Conservation (phyloP, 92 coral and sea anemone genomes). For the Pocillopora grandis region DNA sequence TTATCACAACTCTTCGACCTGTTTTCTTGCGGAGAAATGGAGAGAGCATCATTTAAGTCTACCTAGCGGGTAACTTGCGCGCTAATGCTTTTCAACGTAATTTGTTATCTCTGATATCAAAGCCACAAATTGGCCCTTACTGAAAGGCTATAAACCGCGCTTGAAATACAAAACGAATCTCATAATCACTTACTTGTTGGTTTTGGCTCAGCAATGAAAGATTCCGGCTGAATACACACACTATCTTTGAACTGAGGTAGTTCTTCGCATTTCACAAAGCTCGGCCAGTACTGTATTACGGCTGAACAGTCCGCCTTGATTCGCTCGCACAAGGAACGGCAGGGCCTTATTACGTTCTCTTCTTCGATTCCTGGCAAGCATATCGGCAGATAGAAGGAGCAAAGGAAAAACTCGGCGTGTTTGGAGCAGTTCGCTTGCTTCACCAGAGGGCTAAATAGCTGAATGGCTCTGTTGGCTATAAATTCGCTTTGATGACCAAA, state of each 20-base stretch:
- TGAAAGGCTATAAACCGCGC: too few relatives aligned
- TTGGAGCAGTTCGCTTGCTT: constrained; percentile 22
- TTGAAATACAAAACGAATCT: background rate
- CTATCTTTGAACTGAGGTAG: constrained; percentile 11
- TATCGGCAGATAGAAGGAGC: constrained; percentile 23
- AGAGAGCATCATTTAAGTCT: background rate
- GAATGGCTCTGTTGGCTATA: constrained; percentile 13
- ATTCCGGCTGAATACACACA: constrained; percentile 29
- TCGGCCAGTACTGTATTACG: background rate
- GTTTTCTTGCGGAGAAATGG: too few relatives aligned
- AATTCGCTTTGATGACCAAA: constrained; percentile 11
- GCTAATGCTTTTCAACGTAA: too few relatives aligned
- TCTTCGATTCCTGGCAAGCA: constrained; percentile 29
- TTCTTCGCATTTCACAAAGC: constrained; percentile 8
- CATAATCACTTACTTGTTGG: constrained; percentile 15
- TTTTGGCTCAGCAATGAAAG: background rate
- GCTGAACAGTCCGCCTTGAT: constrained; percentile 17
- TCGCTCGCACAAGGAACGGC: constrained; percentile 29
- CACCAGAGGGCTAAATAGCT: background rate
- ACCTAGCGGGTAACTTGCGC: background rate
- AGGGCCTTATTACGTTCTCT: constrained; percentile 10
- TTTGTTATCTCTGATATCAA: too few relatives aligned
- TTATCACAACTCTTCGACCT: too few relatives aligned
- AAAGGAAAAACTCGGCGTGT: constrained; percentile 32
- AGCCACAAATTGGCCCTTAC: too few relatives aligned